phyloP scores from a whole-genome alignment of 2,113 vertebrate genomes.

The Galbula dea region DNA sequence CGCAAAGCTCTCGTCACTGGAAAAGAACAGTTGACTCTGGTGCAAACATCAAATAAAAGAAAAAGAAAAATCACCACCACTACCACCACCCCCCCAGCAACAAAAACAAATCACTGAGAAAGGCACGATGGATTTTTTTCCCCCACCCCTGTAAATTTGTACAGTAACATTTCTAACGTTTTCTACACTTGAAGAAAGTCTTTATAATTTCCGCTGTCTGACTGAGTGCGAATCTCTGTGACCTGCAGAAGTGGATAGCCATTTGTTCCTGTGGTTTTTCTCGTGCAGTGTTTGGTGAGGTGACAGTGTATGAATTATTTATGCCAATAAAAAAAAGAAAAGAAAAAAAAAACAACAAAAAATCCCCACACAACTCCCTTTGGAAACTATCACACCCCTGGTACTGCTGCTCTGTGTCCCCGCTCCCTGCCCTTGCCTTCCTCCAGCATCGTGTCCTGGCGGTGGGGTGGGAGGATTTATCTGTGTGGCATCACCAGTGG shows the following conservation, averaged over 20 bases:
- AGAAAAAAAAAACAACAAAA: neutral
- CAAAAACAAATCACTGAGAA: neutral
- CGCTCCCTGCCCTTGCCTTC: too few relatives aligned
- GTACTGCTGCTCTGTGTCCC: neutral
- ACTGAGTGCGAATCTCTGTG: constrained; percentile 82
- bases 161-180: constrained; percentile 96
- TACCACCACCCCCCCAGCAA: too few relatives aligned
- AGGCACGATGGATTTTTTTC: constrained; percentile 65
- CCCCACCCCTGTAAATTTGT: constrained; percentile 89
- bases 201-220: constrained; percentile 91
- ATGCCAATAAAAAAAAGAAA: constrained; percentile 84
- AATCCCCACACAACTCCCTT: neutral
- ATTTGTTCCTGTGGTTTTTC: constrained; percentile 85
- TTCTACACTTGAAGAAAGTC: constrained; percentile 92
- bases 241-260: constrained; percentile 81
- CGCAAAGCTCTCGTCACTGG: constrained; percentile 48
- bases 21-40: constrained; percentile 58
- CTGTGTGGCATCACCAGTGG: neutral
- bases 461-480: neutral
- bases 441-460: neutral
- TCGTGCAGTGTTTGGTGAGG: constrained; percentile 89
- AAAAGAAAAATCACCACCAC: neutral
- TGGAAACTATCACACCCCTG: constrained; percentile 14
- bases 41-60: constrained; percentile 21
- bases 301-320: constrained; percentile 86